phyloP scores from a whole-genome alignment of 1,140 invertebrate species.

The Drosophila nannoptera region DNA sequence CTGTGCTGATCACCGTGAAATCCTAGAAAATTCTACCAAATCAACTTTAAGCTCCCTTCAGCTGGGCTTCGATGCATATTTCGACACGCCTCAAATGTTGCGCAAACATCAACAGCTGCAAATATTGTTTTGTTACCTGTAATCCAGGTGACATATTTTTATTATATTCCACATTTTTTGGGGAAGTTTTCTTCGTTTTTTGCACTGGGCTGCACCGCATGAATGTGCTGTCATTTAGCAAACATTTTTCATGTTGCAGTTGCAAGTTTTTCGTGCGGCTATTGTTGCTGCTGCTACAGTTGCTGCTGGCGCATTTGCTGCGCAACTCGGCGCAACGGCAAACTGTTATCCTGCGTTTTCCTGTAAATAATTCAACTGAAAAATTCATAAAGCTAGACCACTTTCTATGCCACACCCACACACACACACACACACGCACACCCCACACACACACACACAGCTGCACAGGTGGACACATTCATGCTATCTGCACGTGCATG shows the following conservation, averaged over 20 bases:
- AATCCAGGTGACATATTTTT: conserved; percentile 34
- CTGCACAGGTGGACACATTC: background rate
- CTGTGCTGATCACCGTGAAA: no score
- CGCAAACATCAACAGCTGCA: conserved; percentile 29
- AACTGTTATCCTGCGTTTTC: conserved; percentile 58
- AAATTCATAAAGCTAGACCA: conserved; percentile 64
- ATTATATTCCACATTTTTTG: background rate
- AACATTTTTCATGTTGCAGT: conserved; percentile 43
- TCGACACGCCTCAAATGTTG: background rate
- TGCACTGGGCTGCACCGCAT: conserved; percentile 7
- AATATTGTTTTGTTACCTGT: conserved; percentile 18
- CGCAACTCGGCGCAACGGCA: conserved; percentile 37
- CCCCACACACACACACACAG: background rate
- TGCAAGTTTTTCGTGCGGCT: conserved; percentile 33
- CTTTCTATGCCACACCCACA: conserved; percentile 17
- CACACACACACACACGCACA: background rate
- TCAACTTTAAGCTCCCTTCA: no score
- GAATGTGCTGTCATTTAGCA: conserved; percentile 46
- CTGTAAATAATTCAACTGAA: conserved; percentile 70
- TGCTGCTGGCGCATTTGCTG: conserved; percentile 9
- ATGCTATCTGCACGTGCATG: conserved; percentile 10
- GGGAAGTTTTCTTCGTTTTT: background rate
- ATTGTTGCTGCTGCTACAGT: conserved; percentile 20
- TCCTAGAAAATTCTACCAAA: no score
- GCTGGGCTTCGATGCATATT: background rate